Base-by-base conservation (phyloP, 2,797 vertebrate genomes). In the Silurus aristotelis region DNA sequence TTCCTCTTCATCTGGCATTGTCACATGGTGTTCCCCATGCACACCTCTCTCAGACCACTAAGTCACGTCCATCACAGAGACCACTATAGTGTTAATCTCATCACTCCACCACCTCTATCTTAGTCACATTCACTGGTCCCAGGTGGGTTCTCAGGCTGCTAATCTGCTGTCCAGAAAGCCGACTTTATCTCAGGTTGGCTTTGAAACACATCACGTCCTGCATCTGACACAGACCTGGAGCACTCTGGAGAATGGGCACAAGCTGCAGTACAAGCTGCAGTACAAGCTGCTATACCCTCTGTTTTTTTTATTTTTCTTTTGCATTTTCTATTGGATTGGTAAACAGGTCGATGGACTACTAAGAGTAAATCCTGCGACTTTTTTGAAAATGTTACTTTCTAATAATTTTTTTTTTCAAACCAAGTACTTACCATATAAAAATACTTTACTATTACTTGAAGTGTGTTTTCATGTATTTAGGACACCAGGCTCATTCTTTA, bases 141-240 rank as follows among this genome's bases (percentile, higher is more conserved):
- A 78, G 76, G 76, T 78, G 58, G 76, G 58, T 2, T 77, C 55
- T 78, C 6, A 9, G 77, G 27, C 20, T 7, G 14, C 60, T 63
- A 79, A 79, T 79, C 77, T 79, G 60, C 60, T 79, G 38, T 79
- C 77, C 60, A 79, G 77, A 63, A 79, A 79, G 22, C 77, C 38
- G 14, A 46, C 58, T 63, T 63, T 46, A n/a, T 52, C 38, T 79
- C 60, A 6, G 20, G 20, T 46, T 38, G 73, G 52, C 48, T 60
- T 20, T 27, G 6, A 60, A 77, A 17, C 75, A 58, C n/a, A 55
- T 58, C 73, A 58, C 4, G 27, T 77, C 52, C 27, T 19, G 52
- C 27, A n/a, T 63, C 58, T 25, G 38, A 63, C 19, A 38, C 31
- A 63, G 13, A 43, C 58, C 73, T 25, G 70, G 70, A 48, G 48